Conservation (phyloP, 1,140 invertebrate species). For the Nomia melanderi region DNA sequence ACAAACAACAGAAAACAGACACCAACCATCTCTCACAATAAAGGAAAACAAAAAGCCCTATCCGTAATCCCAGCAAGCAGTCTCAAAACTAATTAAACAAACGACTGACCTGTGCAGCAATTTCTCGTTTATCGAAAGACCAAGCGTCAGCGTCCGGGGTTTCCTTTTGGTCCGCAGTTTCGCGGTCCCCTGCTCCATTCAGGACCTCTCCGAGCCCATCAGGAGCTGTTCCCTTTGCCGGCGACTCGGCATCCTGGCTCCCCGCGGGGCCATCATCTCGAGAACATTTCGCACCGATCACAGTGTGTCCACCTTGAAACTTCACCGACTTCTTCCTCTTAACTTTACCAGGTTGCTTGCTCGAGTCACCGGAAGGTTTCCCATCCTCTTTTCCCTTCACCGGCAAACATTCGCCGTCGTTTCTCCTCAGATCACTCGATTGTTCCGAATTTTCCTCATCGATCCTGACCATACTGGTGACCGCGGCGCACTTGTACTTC, state of each 20-base stretch:
- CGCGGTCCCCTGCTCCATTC: not conserved
- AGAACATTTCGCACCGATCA: conserved; percentile 49
- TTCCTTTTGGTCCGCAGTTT: not conserved
- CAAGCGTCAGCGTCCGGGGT: conserved; percentile 6
- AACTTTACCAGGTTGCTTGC: not conserved
- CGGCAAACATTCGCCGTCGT: not conserved
- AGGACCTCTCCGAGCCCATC: conserved; percentile 4
- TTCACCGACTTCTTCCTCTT: conserved; percentile 72
- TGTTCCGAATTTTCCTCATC: conserved; percentile 6
- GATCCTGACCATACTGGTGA: not conserved
- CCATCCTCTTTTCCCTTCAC: not conserved
- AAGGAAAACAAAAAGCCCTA: no score
- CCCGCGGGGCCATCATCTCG: conserved; percentile 6
- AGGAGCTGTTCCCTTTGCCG: conserved; percentile 34
- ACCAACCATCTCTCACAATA: no score
- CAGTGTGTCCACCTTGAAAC: conserved; percentile 69
- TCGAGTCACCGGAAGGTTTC: not conserved
- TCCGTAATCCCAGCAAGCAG: not conserved
- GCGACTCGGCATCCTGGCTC: not conserved
- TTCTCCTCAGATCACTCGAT: not conserved
- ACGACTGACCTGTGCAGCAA: conserved; percentile 43
- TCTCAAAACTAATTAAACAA: not conserved
- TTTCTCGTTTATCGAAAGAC: conserved; percentile 29
- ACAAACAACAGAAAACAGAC: no score
- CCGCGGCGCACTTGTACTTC: not conserved